These are phyloP conservation scores for Leptosomus discolor DNA, from an alignment of 2,113 vertebrate species.

Conservation along the genomic window DNA sequence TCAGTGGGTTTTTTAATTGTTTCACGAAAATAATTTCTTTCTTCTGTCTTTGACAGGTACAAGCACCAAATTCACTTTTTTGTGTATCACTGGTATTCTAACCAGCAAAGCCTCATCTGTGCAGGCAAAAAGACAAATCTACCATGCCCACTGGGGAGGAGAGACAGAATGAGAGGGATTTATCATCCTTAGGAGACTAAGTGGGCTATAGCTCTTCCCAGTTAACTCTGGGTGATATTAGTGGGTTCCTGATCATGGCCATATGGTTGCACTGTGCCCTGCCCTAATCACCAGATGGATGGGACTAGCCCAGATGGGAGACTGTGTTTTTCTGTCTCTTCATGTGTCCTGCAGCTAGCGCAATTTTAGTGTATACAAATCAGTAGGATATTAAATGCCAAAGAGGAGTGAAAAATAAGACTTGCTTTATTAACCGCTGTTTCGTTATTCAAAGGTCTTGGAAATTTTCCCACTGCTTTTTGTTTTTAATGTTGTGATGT, in stretches of 20 bases:
- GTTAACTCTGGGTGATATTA: not conserved
- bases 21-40: not conserved
- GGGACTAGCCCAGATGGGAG: not conserved
- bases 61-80: not conserved
- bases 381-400: not conserved
- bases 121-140: not conserved
- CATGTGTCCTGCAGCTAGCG: not conserved
- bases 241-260: constrained; percentile 2
- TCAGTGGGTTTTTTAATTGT: not conserved
- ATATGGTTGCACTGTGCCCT: constrained; percentile 14
- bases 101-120: not conserved
- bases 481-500: not conserved
- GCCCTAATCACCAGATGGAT: not conserved
- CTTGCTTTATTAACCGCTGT: not conserved
- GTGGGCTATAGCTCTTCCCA: not conserved
- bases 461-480: not conserved
- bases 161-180: constrained; percentile 6
- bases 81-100: not conserved
- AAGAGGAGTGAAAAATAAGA: not conserved
- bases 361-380: not conserved
- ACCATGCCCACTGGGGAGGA: not conserved
- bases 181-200: constrained; percentile 9
- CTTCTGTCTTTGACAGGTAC: not conserved
- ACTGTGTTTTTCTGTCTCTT: not conserved
- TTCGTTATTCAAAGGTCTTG: not conserved